Evolutionary conservation across 2,888 invertebrate species (phyloP).

Genomic region (Eilema depressum): DNA sequence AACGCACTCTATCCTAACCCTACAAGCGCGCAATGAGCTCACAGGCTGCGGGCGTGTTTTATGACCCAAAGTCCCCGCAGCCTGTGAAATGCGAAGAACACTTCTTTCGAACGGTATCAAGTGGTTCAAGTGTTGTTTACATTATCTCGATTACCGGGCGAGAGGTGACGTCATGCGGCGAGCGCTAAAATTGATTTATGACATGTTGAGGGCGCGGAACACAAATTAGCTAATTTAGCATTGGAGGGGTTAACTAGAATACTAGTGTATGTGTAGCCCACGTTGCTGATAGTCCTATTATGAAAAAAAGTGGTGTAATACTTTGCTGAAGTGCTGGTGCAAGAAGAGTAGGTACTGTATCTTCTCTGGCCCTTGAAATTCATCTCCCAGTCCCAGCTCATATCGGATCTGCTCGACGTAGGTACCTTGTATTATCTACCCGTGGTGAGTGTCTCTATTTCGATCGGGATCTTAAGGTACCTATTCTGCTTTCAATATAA

Average conservation of each 20-base stretch:
- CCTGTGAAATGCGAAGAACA: too few species aligned
- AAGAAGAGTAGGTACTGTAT: neutral
- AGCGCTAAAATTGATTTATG: too few species aligned
- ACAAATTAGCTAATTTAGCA: neutral
- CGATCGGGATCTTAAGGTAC: neutral
- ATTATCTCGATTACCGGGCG: too few species aligned
- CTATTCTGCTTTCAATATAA: neutral
- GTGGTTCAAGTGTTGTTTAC: too few species aligned
- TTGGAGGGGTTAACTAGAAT: slow-evolving; percentile 1
- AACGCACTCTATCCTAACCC: neutral
- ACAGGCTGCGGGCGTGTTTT: too few species aligned
- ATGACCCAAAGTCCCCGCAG: too few species aligned
- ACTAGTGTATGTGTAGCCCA: neutral
- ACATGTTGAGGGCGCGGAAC: too few species aligned
- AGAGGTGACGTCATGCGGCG: too few species aligned
- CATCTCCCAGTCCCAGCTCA: neutral
- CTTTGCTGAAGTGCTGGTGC: neutral
- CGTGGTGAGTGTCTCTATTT: neutral
- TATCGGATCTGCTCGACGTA: neutral
- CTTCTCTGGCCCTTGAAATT: too few species aligned
- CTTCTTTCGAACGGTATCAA: too few species aligned
- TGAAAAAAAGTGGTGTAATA: neutral
- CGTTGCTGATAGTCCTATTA: neutral
- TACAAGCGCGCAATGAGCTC: too few species aligned
- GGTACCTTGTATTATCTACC: neutral